These are phyloP conservation scores for Spinibarbus caldwelli DNA, from an alignment of 2,797 vertebrate genomes.

Conservation along the genomic window DNA sequence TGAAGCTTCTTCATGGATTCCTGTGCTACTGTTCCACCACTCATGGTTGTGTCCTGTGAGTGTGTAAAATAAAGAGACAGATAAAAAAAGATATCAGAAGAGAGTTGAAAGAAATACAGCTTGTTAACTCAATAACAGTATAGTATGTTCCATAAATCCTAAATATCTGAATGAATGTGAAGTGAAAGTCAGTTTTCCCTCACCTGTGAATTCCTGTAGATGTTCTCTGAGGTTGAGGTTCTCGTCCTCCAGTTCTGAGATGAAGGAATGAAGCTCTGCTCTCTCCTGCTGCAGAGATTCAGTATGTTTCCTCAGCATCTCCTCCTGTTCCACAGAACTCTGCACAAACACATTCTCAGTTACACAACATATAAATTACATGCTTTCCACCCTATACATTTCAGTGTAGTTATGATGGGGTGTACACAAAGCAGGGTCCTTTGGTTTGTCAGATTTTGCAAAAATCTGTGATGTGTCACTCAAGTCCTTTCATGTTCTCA, in stretches of 20 bases:
- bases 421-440: background rate
- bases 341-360: conserved; percentile 64
- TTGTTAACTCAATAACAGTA: background rate
- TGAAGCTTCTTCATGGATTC: conserved; percentile 47
- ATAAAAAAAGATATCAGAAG: background rate
- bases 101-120: background rate
- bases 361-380: background rate
- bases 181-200: background rate
- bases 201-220: conserved; percentile 78
- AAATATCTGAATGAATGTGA: background rate
- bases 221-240: conserved; percentile 71
- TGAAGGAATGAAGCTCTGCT: conserved; percentile 69
- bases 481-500: background rate
- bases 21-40: conserved; percentile 57
- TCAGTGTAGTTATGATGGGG: background rate
- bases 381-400: background rate
- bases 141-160: background rate
- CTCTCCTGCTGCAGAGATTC: conserved; percentile 73
- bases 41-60: conserved; percentile 62
- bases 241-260: conserved; percentile 77
- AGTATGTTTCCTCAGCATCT: conserved; percentile 72
- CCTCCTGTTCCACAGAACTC: conserved; percentile 76
- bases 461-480: background rate
- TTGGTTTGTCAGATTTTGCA: conserved; percentile 14
- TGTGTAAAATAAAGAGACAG: background rate